Evolutionary conservation across 2,888 invertebrate genomes (phyloP).

Genomic region (Hirudinaria manillensis): DNA sequence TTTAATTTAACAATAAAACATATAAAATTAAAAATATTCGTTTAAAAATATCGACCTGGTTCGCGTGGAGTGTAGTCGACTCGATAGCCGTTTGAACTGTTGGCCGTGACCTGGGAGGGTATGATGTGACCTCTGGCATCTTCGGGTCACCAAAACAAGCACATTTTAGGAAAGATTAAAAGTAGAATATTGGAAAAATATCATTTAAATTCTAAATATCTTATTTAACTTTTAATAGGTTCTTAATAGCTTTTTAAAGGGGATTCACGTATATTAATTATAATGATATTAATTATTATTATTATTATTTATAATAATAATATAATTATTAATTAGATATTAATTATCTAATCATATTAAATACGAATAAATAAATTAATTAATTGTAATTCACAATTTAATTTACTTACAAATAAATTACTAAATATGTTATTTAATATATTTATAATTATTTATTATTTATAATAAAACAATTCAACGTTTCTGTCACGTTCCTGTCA

Average conservation of each 20-base stretch:
- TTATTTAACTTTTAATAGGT: too few species aligned
- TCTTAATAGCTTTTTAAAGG: too few species aligned
- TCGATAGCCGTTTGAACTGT: constrained; percentile 21
- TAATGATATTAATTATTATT: too few species aligned
- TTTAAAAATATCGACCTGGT: constrained; percentile 33
- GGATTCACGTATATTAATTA: too few species aligned
- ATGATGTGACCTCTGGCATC: constrained; percentile 36
- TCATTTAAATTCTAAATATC: too few species aligned
- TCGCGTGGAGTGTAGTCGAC: constrained; percentile 37
- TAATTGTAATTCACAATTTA: neutral
- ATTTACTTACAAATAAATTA: neutral
- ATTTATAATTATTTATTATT: neutral
- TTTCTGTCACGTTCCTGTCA: neutral
- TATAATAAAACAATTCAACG: neutral
- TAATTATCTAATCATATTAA: too few species aligned
- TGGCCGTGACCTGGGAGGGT: constrained; percentile 22
- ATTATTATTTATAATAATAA: too few species aligned
- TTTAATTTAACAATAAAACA: too few species aligned
- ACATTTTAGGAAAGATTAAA: too few species aligned
- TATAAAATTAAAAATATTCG: too few species aligned
- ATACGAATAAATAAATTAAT: constrained; percentile 1
- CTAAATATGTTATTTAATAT: neutral
- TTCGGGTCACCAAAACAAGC: neutral
- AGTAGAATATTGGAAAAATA: too few species aligned
- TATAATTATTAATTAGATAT: too few species aligned